phyloP scores from a whole-genome alignment of 2,797 vertebrate genomes.

The Pipistrellus pipistrellus region DNA sequence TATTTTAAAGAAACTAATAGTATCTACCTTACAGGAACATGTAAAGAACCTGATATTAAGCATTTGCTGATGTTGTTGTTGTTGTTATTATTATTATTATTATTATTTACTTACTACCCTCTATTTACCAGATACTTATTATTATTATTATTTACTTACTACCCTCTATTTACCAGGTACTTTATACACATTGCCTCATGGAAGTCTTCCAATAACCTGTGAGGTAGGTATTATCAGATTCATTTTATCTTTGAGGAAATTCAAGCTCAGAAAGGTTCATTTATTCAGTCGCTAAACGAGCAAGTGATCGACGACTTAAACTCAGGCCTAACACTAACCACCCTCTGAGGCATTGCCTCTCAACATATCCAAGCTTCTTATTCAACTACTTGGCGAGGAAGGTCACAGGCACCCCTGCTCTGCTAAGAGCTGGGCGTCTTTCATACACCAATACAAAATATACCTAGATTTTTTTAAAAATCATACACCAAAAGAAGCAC shows the following conservation, averaged over 20 bases:
- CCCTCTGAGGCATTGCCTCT: neutral
- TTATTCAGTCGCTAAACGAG: neutral
- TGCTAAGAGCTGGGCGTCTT: neutral
- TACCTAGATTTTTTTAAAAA: neutral
- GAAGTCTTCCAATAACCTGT: slow-evolving; percentile 7
- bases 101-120: neutral
- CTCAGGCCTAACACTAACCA: slow-evolving; percentile 1
- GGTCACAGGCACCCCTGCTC: neutral
- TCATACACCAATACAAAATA: slow-evolving; percentile 36
- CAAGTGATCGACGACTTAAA: neutral
- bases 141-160: neutral
- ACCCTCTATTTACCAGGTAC: neutral
- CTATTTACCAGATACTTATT: no score
- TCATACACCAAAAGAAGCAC: neutral
- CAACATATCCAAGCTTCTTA: slow-evolving; percentile 33
- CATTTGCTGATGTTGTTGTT: neutral
- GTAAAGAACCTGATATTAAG: slow-evolving; percentile 35
- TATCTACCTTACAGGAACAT: neutral
- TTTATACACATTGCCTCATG: slow-evolving; percentile 30
- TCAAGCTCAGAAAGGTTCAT: slow-evolving; percentile 36
- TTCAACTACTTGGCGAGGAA: neutral
- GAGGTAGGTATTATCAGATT: neutral
- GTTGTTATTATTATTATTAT: neutral
- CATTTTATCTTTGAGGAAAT: slow-evolving; percentile 51
- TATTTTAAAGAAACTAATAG: slow-evolving; percentile 5